phyloP scores from a whole-genome alignment of 2,797 vertebrate genomes.

The Crocidura indochinensis region DNA sequence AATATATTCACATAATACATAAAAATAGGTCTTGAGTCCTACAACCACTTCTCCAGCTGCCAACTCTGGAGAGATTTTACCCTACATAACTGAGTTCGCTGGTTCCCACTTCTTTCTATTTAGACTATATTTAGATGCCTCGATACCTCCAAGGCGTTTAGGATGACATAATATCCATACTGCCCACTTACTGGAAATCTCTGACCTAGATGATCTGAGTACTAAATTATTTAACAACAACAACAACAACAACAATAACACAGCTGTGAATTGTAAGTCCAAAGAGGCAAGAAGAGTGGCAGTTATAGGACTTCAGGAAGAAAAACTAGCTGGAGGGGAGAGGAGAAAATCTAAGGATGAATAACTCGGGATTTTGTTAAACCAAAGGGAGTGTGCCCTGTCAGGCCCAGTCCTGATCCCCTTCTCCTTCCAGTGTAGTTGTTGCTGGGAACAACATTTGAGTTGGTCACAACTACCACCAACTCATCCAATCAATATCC shows the following conservation, averaged over 20 bases:
- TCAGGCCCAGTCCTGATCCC: too few species aligned
- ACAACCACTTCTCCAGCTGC: neutral
- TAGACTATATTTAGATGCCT: neutral
- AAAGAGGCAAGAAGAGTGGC: neutral
- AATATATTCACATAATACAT: constrained; percentile 25
- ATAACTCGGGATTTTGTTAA: too few species aligned
- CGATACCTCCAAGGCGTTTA: neutral
- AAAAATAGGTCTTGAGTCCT: constrained; percentile 1
- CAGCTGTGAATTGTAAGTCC: neutral
- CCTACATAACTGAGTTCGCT: neutral
- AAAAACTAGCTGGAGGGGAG: neutral
- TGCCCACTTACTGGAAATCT: neutral
- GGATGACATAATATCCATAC: neutral
- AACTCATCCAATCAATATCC: too few species aligned
- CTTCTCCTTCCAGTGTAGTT: too few species aligned
- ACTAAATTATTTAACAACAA: neutral
- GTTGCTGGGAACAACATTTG: too few species aligned
- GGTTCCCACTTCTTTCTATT: too few species aligned
- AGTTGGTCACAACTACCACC: too few species aligned
- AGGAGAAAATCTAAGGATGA: too few species aligned
- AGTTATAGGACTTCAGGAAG: neutral
- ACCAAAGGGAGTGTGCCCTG: too few species aligned
- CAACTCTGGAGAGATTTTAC: constrained; percentile 5
- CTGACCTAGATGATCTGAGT: too few species aligned
- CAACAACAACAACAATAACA: constrained; percentile 17